A percentile compares a stretch with the other conserved stretches of the same genome.
These are phyloP conservation scores for Tenualosa thibaudeaui DNA, from an alignment of 2,797 vertebrate species.

Conservation along the genomic window DNA sequence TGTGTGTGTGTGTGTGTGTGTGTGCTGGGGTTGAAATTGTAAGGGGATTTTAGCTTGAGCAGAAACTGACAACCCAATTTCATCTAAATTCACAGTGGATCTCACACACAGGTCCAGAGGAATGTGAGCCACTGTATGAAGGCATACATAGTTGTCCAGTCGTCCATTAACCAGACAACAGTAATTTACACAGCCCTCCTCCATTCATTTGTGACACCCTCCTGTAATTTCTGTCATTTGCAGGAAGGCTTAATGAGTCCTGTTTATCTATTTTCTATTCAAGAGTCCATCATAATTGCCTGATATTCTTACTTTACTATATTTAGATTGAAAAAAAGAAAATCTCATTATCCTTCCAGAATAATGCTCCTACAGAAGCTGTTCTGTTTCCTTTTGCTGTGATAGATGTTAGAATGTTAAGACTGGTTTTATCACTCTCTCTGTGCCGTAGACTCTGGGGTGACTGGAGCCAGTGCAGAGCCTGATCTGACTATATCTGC, in stretches of 20 bases:
- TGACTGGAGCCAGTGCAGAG: not conserved
- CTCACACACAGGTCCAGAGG: not conserved
- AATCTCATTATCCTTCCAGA: too few relatives aligned
- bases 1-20: not conserved
- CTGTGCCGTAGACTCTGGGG: not conserved
- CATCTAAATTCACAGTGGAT: not conserved
- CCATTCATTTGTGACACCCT: not conserved
- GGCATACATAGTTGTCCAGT: not conserved
- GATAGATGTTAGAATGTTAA: not conserved
- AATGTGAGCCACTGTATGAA: not conserved
- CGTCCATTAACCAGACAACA: not conserved
- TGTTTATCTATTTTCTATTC: not conserved
- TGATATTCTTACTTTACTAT: constrained; percentile 6
- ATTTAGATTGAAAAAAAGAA: not conserved
- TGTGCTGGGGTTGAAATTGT: not conserved
- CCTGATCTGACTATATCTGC: not conserved
- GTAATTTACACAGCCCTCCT: not conserved
- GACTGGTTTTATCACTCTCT: not conserved
- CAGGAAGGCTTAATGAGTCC: not conserved
- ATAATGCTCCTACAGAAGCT: not conserved
- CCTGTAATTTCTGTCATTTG: not conserved
- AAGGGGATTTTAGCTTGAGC: not conserved
- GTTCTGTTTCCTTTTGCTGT: not conserved
- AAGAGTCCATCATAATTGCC: not conserved
- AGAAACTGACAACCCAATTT: not conserved